Percentiles rank a stretch among this genome's conserved stretches.
These are phyloP conservation scores for Centroberyx gerrardi DNA, from an alignment of 2,797 vertebrate species.

Conservation along the genomic window DNA sequence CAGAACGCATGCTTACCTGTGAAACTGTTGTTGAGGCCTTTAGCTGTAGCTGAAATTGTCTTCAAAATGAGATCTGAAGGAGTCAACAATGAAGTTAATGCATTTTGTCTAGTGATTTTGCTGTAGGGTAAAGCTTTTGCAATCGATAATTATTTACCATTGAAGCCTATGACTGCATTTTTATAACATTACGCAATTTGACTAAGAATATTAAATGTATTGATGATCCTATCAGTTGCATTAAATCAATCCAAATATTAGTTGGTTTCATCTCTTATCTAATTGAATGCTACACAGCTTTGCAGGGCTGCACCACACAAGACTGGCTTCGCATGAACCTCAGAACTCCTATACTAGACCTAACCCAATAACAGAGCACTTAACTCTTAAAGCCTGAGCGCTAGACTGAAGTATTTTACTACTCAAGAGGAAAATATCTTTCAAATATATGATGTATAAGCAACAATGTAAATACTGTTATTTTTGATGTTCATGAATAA, in stretches of 20 bases:
- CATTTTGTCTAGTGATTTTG: conserved; percentile 46
- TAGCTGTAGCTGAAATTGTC: conserved; percentile 37
- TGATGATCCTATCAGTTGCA: conserved; percentile 30
- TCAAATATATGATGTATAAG: conserved; percentile 70
- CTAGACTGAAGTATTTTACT: conserved; percentile 78
- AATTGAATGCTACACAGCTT: conserved; percentile 59
- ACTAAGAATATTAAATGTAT: conserved; percentile 37
- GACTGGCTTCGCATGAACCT: conserved; percentile 73
- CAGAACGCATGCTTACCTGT: conserved; percentile 30
- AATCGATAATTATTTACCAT: conserved; percentile 35
- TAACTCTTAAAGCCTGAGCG: conserved; percentile 64
- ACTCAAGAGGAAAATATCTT: conserved; percentile 70
- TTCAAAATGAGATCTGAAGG: conserved; percentile 29
- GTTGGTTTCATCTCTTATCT: conserved; percentile 20
- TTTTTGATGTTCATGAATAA: conserved; percentile 83
- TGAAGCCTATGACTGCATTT: conserved; percentile 66
- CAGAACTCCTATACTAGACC: conserved; percentile 55
- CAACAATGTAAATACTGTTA: conserved; percentile 84
- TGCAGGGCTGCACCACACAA: conserved; percentile 60
- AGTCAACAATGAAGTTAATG: conserved; percentile 28
- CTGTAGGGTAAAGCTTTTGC: conserved; percentile 54
- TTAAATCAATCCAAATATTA: conserved; percentile 28
- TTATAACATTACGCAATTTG: conserved; percentile 31
- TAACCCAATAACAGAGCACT: conserved; percentile 64
- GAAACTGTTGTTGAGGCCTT: conserved; percentile 37